phyloP scores from a whole-genome alignment of 2,888 invertebrate genomes.

The Nycteola revayana region DNA sequence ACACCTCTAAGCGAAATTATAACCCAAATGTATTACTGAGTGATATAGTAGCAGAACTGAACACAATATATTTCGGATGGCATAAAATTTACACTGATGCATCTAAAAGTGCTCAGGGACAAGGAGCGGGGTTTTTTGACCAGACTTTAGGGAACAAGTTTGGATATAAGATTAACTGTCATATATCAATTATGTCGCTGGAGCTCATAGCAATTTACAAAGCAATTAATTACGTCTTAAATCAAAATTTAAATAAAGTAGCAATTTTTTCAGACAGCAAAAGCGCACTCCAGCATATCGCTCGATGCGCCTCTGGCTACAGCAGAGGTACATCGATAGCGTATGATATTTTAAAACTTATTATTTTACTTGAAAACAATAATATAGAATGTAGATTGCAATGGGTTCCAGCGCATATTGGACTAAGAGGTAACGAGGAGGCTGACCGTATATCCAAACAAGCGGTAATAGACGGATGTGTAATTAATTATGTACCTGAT shows the following conservation, averaged over 20 bases:
- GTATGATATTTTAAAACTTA: not conserved
- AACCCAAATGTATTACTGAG: not conserved
- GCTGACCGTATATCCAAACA: conserved; percentile 3
- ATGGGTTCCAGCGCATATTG: no score
- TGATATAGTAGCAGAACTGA: conserved; percentile 1
- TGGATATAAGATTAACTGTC: conserved; percentile 1
- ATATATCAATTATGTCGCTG: conserved; percentile 5
- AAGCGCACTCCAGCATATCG: no score
- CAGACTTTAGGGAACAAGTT: not conserved
- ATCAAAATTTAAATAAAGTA: conserved; percentile 2
- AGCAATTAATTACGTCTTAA: not conserved
- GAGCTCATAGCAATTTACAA: conserved; percentile 7
- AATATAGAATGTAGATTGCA: conserved; percentile 2
- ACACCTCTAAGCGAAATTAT: not conserved
- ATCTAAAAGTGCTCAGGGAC: not conserved
- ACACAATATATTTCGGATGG: not conserved
- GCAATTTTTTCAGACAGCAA: no score
- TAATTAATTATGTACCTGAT: no score
- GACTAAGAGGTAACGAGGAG: conserved; percentile 4
- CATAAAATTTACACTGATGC: conserved; percentile 3
- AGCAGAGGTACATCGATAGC: conserved; percentile 8
- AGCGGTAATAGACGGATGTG: conserved; percentile 1
- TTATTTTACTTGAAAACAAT: not conserved
- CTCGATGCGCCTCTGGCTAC: no score
- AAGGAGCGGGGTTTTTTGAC: conserved; percentile 2